Evolutionary conservation across 1,140 invertebrate species (phyloP).

Genomic region (Chymomyza costata): DNA sequence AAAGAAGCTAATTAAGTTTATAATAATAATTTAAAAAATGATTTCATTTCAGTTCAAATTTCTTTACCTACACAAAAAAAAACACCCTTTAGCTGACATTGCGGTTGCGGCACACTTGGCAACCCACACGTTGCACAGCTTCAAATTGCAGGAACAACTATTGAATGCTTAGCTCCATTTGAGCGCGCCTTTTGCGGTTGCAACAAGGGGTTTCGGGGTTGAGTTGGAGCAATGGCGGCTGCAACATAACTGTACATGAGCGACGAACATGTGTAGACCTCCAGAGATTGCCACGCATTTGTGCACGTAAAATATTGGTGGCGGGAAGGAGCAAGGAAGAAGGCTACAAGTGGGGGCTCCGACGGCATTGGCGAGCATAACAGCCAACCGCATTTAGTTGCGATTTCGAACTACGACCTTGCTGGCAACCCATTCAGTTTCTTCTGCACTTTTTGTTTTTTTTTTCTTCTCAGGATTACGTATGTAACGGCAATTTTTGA

Average conservation of each 20-base stretch:
- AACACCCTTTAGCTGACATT: no score
- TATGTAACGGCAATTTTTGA: conserved; percentile 71
- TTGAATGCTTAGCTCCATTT: conserved; percentile 30
- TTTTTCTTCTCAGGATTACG: conserved; percentile 37
- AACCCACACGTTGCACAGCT: no score
- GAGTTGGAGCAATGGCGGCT: no score
- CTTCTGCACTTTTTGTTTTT: conserved; percentile 27
- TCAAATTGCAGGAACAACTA: not conserved
- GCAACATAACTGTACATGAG: no score
- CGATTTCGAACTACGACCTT: conserved; percentile 43
- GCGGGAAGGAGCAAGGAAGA: no score
- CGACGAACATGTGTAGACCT: conserved; percentile 11
- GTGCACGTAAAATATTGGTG: conserved; percentile 41
- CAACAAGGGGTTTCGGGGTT: no score
- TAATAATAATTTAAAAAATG: no score
- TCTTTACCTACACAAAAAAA: not conserved
- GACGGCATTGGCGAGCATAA: conserved; percentile 42
- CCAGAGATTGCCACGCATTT: conserved; percentile 60
- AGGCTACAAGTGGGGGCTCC: no score
- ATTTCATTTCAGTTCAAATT: no score
- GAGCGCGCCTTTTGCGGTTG: conserved; percentile 9
- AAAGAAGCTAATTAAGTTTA: no score
- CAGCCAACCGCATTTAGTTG: conserved; percentile 46
- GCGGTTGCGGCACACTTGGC: no score
- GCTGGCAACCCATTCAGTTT: conserved; percentile 17